phyloP scores from a whole-genome alignment of 2,113 vertebrate species.

The Pontoporia blainvillei region DNA sequence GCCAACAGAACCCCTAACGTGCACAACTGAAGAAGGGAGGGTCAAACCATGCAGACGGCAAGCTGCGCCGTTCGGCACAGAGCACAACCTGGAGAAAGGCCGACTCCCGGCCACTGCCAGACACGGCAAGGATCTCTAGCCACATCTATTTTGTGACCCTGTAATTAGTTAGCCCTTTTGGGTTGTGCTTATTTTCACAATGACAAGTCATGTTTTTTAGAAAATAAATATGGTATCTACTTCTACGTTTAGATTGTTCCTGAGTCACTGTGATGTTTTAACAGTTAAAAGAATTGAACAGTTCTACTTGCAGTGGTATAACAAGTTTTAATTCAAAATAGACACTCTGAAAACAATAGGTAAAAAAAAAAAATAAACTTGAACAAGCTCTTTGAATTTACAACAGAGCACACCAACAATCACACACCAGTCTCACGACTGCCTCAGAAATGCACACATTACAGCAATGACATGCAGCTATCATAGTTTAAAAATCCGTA shows the following conservation, averaged over 20 bases:
- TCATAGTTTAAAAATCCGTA: neutral
- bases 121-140: no score
- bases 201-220: neutral
- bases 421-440: constrained; percentile 47
- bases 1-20: no score
- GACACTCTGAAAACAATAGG: constrained; percentile 71
- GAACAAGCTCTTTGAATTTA: constrained; percentile 54
- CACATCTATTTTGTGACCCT: neutral
- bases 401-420: constrained; percentile 42
- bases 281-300: constrained; percentile 40
- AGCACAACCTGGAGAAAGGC: neutral
- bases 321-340: constrained; percentile 79
- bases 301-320: constrained; percentile 61
- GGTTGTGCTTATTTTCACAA: neutral
- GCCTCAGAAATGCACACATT: constrained; percentile 46
- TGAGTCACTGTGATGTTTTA: neutral
- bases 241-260: neutral
- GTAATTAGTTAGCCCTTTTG: neutral
- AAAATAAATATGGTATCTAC: neutral
- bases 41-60: no score
- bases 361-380: constrained; percentile 53
- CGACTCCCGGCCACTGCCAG: rapidly evolving
- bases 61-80: neutral
- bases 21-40: rapidly evolving
- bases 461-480: constrained; percentile 34